Percentiles rank a stretch among this genome's conserved stretches.
Evolutionary conservation across 2,888 invertebrate genomes (phyloP).

Genomic region (Nysson spinosus): DNA sequence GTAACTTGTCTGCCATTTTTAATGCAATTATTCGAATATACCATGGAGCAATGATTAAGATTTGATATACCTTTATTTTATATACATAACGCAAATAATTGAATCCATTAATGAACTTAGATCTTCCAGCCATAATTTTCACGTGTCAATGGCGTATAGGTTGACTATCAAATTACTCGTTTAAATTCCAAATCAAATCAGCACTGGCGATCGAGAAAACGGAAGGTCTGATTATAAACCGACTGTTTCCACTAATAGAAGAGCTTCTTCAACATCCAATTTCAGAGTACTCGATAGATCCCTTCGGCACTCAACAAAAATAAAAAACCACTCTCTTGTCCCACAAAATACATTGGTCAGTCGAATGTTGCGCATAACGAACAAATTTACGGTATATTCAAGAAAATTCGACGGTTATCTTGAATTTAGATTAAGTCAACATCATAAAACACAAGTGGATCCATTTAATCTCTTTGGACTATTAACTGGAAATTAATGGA

Average conservation of each 20-base stretch:
- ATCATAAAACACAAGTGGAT: constrained; percentile 50
- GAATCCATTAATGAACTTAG: not conserved
- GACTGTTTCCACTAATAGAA: constrained; percentile 15
- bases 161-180: constrained; percentile 44
- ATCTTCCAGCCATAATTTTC: not conserved
- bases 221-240: not conserved
- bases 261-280: constrained; percentile 17
- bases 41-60: too few species aligned
- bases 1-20: too few species aligned
- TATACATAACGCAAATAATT: not conserved
- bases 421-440: constrained; percentile 48
- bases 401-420: constrained; percentile 24
- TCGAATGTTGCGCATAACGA: constrained; percentile 41
- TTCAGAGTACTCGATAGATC: constrained; percentile 24
- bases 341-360: constrained; percentile 14
- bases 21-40: too few species aligned
- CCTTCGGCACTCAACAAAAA: constrained; percentile 31
- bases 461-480: constrained; percentile 53
- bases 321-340: constrained; percentile 18
- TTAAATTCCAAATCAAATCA: constrained; percentile 45
- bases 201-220: constrained; percentile 11
- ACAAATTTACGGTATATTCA: constrained; percentile 4
- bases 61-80: too few species aligned
- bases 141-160: too few species aligned
- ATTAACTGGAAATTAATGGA: constrained; percentile 59